Evolutionary conservation across 1,140 invertebrate species (phyloP), one percentile per base, ranked within the genome.

Genomic region (Mycetomoellerius zeteki): DNA sequence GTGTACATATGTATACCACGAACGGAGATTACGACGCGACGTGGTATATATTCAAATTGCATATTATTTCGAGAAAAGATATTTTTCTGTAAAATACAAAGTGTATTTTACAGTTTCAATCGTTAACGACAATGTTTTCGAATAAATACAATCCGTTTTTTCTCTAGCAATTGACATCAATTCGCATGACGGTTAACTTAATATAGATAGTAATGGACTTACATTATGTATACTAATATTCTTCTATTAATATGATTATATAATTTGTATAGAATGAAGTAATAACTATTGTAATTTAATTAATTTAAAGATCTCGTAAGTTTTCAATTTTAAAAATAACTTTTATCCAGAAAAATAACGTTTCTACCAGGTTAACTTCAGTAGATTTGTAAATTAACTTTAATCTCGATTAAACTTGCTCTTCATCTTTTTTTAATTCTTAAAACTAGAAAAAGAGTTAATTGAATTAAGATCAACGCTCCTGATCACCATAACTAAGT

Each of bases 41-140:
- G 54, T 21, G 71, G 12, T 75, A 50, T 77, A 30, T 27, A 65
- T 78, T 78, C 12, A 69, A 69, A 71, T 56, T 71, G 77, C 50
- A 43, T 56, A 56, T 80, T 81, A 56, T 19, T 81, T n/a, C 10
- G 33, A 54, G 16, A 80, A 6, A 37, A 65, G 24, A n/a, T 30
- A 47, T 43, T 76, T 64, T 62, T 77, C 21, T 64, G 75, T 3
- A 75, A 37, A 47, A 77, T n/a, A 47, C 33, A 24, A 7, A 47
- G 16, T 47, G 3, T 77, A 62, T 27, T n/a, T 43, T 43, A 27
- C 24, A n/a, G 6, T 24, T 62, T 60, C 10, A n/a, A 62, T 16
- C 19, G 10, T 60, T 77, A 14, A 77, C 0, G 10, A 77, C 19
- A 64, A 10, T 60, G 3, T 24, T 24, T 24, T 43, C 7, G 33